Conservation (phyloP, 1,140 invertebrate species). For the Drosophila littoralis region DNA sequence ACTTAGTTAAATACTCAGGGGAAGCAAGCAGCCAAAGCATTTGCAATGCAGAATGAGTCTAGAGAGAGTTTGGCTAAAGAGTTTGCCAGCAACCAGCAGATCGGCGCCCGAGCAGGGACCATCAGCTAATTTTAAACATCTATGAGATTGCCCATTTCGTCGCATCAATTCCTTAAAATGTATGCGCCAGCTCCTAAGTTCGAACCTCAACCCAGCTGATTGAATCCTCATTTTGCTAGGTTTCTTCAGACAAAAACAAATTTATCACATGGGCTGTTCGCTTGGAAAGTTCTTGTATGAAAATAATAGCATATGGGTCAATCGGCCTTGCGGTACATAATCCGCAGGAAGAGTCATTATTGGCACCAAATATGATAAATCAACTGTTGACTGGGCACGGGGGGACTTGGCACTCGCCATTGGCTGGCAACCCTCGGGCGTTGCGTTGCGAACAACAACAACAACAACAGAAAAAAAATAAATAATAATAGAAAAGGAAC, state of each 20-base stretch:
- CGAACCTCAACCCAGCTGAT: no score
- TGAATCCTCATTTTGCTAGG: no score
- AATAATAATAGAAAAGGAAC: slow-evolving; percentile 44
- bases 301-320: slow-evolving; percentile 41
- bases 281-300: slow-evolving; percentile 14
- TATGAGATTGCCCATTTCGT: background rate
- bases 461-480: background rate
- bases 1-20: slow-evolving; percentile 17
- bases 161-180: no score
- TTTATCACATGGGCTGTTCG: background rate
- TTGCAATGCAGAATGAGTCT: background rate
- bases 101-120: background rate
- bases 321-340: slow-evolving; percentile 51
- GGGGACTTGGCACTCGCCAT: background rate
- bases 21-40: background rate
- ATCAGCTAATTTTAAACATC: background rate
- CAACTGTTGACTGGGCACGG: slow-evolving; percentile 25
- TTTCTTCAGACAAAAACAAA: background rate
- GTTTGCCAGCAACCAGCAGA: no score
- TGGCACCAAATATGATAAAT: slow-evolving; percentile 55
- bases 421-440: slow-evolving; percentile 37
- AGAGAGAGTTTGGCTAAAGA: background rate
- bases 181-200: no score
- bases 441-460: slow-evolving; percentile 12
- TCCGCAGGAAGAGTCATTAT: slow-evolving; percentile 35